A percentile compares a stretch with the other conserved stretches of the same genome.
Conservation (phyloP, 2,888 invertebrate species). For the Neuroscelio doddi region DNA sequence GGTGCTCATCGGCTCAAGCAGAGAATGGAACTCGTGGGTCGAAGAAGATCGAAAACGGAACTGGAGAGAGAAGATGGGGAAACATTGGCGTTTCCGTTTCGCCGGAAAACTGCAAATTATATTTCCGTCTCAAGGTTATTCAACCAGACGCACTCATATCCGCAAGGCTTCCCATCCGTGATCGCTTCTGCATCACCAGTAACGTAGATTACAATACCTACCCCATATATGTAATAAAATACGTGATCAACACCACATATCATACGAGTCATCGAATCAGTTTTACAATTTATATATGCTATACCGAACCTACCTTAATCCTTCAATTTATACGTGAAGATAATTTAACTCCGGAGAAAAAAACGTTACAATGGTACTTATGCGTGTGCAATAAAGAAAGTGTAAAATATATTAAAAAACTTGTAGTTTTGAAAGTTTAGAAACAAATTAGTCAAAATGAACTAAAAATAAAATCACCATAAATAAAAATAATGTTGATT, state of each 20-base stretch:
- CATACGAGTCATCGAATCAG: constrained; percentile 21
- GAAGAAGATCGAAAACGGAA: constrained; percentile 15
- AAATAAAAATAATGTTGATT: too few species aligned
- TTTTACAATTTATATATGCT: too few species aligned
- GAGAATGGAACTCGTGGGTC: constrained; percentile 35
- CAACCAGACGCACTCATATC: constrained; percentile 20
- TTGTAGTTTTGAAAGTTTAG: too few species aligned
- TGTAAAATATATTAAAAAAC: too few species aligned
- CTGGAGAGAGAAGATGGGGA: constrained; percentile 12
- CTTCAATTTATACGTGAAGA: too few species aligned
- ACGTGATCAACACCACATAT: constrained; percentile 40
- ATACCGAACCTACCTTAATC: too few species aligned
- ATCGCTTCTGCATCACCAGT: not conserved
- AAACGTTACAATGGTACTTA: too few species aligned
- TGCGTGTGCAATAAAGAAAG: too few species aligned
- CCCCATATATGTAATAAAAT: constrained; percentile 30
- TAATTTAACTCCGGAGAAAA: too few species aligned
- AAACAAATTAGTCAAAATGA: too few species aligned
- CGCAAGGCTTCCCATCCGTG: constrained; percentile 1
- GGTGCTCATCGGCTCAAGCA: constrained; percentile 37
- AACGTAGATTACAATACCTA: too few species aligned
- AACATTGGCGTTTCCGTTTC: constrained; percentile 38
- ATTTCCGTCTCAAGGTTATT: constrained; percentile 38
- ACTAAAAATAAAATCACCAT: too few species aligned
- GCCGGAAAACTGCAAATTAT: constrained; percentile 49